These are phyloP conservation scores for Neoascia interrupta DNA, from an alignment of 2,888 invertebrate species.

Conservation along the genomic window DNA sequence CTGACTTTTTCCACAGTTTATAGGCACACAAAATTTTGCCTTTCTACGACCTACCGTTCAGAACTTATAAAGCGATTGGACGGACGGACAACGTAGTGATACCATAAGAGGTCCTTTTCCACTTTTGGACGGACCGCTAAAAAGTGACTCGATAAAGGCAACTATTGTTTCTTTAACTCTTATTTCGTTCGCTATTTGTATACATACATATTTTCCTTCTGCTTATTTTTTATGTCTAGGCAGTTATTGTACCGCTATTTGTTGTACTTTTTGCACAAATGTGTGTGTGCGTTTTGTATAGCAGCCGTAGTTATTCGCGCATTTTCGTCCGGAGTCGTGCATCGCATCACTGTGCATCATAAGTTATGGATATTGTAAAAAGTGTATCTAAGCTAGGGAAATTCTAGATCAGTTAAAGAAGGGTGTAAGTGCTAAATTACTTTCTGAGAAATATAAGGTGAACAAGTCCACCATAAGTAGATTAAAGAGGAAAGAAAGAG, in stretches of 20 bases:
- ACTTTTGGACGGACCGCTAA: no score
- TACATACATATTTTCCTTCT: no score
- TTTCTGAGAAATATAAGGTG: constrained; percentile 9
- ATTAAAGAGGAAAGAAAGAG: constrained; percentile 11
- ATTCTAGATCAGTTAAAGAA: neutral
- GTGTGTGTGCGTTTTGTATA: neutral
- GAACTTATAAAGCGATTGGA: no score
- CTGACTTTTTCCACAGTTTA: no score
- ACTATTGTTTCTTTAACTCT: neutral
- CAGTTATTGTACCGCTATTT: neutral
- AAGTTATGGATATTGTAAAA: neutral
- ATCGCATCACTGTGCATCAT: neutral
- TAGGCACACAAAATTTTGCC: no score
- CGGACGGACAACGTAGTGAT: no score
- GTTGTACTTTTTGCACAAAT: neutral
- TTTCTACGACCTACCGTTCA: no score
- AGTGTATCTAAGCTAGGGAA: no score
- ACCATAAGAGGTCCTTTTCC: no score
- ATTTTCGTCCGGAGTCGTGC: neutral
- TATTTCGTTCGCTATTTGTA: neutral
- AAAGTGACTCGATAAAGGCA: neutral
- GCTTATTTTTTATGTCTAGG: neutral
- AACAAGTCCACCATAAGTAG: constrained; percentile 6
- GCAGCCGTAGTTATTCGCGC: neutral
- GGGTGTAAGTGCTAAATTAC: constrained; percentile 14